These are phyloP conservation scores for Monopterus albus DNA, from an alignment of 2,113 vertebrate genomes.

Conservation along the genomic window DNA sequence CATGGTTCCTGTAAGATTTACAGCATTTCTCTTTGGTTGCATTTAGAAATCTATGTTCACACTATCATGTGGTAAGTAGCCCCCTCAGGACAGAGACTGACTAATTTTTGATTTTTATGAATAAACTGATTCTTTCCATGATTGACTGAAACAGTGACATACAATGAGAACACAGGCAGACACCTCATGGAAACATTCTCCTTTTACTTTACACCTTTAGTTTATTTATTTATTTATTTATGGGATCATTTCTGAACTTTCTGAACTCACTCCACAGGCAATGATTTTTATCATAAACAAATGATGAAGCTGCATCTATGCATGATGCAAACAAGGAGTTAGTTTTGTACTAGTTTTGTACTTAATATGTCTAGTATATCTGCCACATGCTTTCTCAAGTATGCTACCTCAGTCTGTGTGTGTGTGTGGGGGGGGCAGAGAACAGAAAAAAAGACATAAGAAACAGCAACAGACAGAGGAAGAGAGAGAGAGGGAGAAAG, in stretches of 20 bases:
- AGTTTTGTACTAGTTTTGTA: no score
- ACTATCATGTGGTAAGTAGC: not conserved
- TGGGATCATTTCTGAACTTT: not conserved
- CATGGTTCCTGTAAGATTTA: constrained; percentile 45
- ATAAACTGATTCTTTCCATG: constrained; percentile 22
- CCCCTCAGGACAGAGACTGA: constrained; percentile 24
- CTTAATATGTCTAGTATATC: not conserved
- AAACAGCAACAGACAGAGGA: no score
- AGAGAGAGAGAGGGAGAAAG: not conserved
- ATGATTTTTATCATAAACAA: not conserved
- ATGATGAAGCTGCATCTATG: not conserved
- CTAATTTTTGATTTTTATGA: constrained; percentile 27
- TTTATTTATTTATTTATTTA: no score
- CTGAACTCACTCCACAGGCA: not conserved
- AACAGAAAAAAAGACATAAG: no score
- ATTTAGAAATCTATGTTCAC: not conserved
- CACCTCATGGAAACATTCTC: constrained; percentile 3
- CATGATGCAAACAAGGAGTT: not conserved
- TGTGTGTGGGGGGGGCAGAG: constrained; percentile 14
- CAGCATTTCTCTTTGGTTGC: not conserved
- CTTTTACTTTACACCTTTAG: not conserved
- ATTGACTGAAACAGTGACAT: not conserved
- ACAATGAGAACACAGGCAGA: no score
- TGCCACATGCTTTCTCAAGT: constrained; percentile 10
- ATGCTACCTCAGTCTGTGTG: constrained; percentile 13